phyloP scores from a whole-genome alignment of 1,140 invertebrate genomes.

The Drosophila orosa region DNA sequence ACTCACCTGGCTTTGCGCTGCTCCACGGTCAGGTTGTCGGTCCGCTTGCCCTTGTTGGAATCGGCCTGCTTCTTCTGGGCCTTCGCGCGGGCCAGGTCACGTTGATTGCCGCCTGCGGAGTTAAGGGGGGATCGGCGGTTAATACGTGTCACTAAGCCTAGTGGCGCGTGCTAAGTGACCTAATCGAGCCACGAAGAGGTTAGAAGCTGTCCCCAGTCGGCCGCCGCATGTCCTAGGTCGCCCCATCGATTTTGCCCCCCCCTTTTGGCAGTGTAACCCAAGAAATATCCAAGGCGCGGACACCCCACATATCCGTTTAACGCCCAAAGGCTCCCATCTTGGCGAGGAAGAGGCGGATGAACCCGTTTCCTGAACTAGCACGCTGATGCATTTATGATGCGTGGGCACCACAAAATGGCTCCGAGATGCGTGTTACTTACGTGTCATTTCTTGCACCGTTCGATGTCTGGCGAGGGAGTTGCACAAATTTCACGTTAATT shows the following conservation, averaged over 20 bases:
- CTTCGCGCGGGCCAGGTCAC: constrained; percentile 93
- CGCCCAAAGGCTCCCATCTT: neutral
- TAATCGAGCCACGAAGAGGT: constrained; percentile 32
- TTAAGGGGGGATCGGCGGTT: neutral
- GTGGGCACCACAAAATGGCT: constrained; percentile 5
- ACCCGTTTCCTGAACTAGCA: neutral
- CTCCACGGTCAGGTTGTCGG: constrained; percentile 89
- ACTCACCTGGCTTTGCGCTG: constrained; percentile 91
- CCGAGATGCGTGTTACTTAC: constrained; percentile 25
- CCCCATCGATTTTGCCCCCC: constrained; percentile 37
- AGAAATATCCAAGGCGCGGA: neutral
- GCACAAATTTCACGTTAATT: neutral
- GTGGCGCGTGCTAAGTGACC: constrained; percentile 32
- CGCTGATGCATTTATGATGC: neutral
- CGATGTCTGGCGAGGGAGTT: constrained; percentile 5
- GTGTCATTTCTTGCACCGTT: constrained; percentile 39
- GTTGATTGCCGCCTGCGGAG: constrained; percentile 91
- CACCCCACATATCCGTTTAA: neutral
- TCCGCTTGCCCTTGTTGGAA: constrained; percentile 87
- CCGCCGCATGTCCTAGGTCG: constrained; percentile 12
- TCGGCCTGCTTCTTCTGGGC: constrained; percentile 92
- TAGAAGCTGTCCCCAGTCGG: constrained; percentile 21
- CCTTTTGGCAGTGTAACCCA: no score
- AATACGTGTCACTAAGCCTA: constrained; percentile 22
- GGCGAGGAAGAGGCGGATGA: neutral